Conservation (phyloP, 2,797 vertebrate species). For the Bufotes viridis region DNA sequence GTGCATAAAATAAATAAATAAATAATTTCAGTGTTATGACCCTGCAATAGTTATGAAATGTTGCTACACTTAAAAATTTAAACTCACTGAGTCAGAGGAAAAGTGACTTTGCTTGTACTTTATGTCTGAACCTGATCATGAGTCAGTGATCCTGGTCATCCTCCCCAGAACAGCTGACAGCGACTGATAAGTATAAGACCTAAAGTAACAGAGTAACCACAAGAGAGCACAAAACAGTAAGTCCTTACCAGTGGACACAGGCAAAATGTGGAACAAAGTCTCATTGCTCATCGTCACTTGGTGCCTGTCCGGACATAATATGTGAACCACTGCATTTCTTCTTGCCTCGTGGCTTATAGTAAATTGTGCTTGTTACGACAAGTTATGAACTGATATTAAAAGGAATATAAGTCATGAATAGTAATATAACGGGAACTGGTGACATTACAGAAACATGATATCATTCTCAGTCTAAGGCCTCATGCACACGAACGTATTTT, state of each 20-base stretch:
- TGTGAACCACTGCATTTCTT: not conserved
- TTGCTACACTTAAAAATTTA: not conserved
- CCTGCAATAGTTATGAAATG: not conserved
- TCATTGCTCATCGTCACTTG: not conserved
- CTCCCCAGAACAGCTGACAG: constrained; percentile 32
- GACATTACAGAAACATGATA: not conserved
- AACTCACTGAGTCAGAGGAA: not conserved
- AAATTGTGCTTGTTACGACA: not conserved
- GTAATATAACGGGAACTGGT: not conserved
- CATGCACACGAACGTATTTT: no score
- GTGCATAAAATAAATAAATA: no score
- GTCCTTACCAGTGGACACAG: not conserved
- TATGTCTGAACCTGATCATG: not conserved
- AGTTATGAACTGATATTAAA: not conserved
- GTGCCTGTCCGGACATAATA: not conserved
- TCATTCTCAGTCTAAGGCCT: no score
- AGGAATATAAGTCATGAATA: not conserved
- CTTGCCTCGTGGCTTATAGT: not conserved
- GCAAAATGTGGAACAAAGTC: not conserved
- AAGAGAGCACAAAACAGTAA: not conserved
- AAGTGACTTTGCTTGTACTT: not conserved
- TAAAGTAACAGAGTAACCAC: not conserved
- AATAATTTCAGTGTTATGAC: not conserved
- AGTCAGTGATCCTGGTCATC: constrained; percentile 12
- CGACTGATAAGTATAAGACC: constrained; percentile 24